A percentile compares a stretch with the other conserved stretches of the same genome.
Evolutionary conservation across 1,140 invertebrate genomes (phyloP).

Genomic region (Drosophila tsacasi): DNA sequence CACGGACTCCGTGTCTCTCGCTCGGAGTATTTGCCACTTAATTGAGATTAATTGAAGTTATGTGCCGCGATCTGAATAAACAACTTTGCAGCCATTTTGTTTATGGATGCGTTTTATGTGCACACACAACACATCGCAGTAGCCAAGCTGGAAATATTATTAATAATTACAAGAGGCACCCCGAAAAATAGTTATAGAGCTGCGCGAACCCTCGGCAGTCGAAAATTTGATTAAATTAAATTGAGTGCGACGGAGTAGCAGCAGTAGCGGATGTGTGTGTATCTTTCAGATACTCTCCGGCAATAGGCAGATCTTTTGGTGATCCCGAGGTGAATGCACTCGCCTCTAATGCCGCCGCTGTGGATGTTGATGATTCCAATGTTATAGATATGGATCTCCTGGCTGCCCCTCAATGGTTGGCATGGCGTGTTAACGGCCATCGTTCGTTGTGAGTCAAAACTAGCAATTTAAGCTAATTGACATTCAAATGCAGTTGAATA

Average conservation of each 20-base stretch:
- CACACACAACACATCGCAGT: conserved; percentile 35
- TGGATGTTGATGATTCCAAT: conserved; percentile 34
- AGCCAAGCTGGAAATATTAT: conserved; percentile 50
- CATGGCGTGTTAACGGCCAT: conserved; percentile 66
- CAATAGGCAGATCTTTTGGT: conserved; percentile 23
- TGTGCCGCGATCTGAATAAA: conserved; percentile 69
- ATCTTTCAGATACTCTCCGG: conserved; percentile 49
- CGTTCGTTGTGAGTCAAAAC: conserved; percentile 73
- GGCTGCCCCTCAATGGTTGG: conserved; percentile 58
- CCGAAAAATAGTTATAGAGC: conserved; percentile 63
- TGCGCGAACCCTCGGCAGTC: conserved; percentile 35
- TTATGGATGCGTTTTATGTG: conserved; percentile 75
- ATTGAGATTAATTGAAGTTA: conserved; percentile 83
- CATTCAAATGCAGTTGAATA: conserved; percentile 83
- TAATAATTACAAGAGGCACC: conserved; percentile 76
- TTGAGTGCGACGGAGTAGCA: conserved; percentile 72
- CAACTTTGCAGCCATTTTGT: conserved; percentile 74
- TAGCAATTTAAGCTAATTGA: conserved; percentile 80
- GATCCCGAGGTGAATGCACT: conserved; percentile 74
- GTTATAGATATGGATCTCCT: conserved; percentile 26
- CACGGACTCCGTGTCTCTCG: conserved; percentile 21
- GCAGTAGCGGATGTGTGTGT: conserved; percentile 61
- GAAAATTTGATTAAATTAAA: conserved; percentile 79
- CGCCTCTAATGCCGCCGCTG: conserved; percentile 10
- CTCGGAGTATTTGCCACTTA: conserved; percentile 69